These are phyloP conservation scores for Monarcha castaneiventris DNA, from an alignment of 2,113 vertebrate species.

Conservation along the genomic window DNA sequence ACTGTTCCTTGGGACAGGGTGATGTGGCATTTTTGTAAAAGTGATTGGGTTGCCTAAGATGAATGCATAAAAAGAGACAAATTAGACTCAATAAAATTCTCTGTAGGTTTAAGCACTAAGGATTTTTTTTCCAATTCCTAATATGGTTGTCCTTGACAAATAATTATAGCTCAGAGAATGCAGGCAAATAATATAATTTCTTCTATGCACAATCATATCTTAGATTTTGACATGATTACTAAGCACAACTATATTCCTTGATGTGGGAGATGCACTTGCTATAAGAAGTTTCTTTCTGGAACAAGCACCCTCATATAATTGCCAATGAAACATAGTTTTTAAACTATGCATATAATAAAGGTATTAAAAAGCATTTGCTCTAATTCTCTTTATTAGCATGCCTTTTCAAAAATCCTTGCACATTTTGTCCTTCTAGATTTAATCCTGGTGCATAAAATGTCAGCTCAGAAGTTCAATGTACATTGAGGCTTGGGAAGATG, in stretches of 20 bases:
- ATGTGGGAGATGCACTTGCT: neutral
- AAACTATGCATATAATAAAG: neutral
- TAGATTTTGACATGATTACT: neutral
- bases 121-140: neutral
- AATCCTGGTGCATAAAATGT: neutral
- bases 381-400: neutral
- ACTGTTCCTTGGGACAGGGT: neutral
- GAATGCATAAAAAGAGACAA: neutral
- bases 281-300: neutral
- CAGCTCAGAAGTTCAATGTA: neutral
- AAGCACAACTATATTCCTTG: neutral
- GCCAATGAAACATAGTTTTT: neutral
- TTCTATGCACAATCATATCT: neutral
- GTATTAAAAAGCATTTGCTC: neutral
- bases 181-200: neutral
- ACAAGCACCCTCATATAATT: neutral
- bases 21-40: neutral
- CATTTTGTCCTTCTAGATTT: neutral
- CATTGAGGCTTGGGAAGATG: neutral
- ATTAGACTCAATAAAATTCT: neutral
- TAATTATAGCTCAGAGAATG: neutral
- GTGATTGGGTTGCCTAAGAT: neutral
- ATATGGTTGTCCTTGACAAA: neutral
- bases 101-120: neutral
- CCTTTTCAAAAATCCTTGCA: neutral